These are phyloP conservation scores for Calypte anna DNA, from an alignment of 2,113 vertebrate species.

Conservation along the genomic window DNA sequence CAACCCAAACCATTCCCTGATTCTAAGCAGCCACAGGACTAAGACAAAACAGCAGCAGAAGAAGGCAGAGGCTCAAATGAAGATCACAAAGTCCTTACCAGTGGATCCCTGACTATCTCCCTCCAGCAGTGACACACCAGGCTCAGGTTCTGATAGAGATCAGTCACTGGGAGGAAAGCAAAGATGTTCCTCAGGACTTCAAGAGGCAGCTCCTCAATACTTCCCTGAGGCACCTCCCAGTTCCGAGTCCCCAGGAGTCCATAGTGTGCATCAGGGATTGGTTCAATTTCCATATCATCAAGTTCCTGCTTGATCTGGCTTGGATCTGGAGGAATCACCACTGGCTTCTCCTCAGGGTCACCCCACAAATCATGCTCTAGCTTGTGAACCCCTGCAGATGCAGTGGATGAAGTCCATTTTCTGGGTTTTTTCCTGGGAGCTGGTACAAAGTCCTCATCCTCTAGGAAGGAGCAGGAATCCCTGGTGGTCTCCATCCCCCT, in stretches of 20 bases:
- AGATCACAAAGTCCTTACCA: constrained; percentile 66
- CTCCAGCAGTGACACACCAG: constrained; percentile 87
- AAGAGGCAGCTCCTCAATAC: constrained; percentile 81
- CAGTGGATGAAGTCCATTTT: constrained; percentile 23
- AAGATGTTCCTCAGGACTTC: constrained; percentile 87
- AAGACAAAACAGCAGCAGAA: not conserved
- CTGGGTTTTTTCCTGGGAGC: not conserved
- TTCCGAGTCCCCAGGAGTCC: constrained; percentile 83
- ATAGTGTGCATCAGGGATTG: constrained; percentile 80
- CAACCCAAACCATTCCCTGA: too few species aligned
- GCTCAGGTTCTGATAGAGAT: constrained; percentile 82
- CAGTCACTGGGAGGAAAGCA: constrained; percentile 78
- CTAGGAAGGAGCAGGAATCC: not conserved
- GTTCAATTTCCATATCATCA: constrained; percentile 74
- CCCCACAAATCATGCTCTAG: not conserved
- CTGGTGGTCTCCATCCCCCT: not conserved
- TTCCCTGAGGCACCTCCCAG: constrained; percentile 72
- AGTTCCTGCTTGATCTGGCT: constrained; percentile 15
- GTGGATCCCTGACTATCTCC: constrained; percentile 77
- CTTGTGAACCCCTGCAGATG: not conserved
- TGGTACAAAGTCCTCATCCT: not conserved
- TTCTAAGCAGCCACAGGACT: not conserved
- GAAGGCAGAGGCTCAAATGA: not conserved
- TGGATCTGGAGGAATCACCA: not conserved
- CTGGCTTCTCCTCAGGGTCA: not conserved